phyloP scores from a whole-genome alignment of 2,113 vertebrate species.

The Leucopsar rothschildi region DNA sequence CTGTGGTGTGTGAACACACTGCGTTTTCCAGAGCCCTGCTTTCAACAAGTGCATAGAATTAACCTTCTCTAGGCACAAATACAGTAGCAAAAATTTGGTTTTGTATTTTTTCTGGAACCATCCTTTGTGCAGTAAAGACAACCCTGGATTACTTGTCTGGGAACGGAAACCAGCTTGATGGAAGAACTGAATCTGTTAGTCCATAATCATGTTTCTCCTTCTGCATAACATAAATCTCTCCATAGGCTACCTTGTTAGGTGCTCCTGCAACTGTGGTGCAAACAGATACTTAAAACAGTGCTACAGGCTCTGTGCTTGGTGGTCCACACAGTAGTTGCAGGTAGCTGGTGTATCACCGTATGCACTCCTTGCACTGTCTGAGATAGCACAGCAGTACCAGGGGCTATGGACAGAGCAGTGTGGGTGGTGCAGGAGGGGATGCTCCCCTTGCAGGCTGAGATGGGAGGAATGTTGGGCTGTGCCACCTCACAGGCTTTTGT shows the following conservation, averaged over 20 bases:
- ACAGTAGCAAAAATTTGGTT: neutral
- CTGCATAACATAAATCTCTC: neutral
- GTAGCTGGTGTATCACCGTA: neutral
- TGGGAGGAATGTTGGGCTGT: neutral
- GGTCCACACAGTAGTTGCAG: neutral
- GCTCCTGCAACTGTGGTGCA: neutral
- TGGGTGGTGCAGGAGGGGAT: neutral
- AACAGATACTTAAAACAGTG: accelerated
- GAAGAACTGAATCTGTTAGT: neutral
- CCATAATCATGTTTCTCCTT: neutral
- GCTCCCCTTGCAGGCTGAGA: neutral
- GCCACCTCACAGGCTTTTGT: neutral
- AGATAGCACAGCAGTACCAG: neutral
- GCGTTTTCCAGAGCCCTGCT: neutral
- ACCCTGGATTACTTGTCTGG: neutral
- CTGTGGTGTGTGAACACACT: neutral
- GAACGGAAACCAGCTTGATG: neutral
- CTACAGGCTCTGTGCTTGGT: neutral
- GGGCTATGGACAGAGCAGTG: neutral
- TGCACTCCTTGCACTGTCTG: neutral
- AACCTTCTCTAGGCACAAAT: neutral
- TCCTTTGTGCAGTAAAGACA: neutral
- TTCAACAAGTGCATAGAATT: neutral
- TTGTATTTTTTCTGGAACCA: neutral
- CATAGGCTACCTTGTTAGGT: neutral